phyloP scores from a whole-genome alignment of 2,888 invertebrate genomes.

The Opisthograptis luteolata region DNA sequence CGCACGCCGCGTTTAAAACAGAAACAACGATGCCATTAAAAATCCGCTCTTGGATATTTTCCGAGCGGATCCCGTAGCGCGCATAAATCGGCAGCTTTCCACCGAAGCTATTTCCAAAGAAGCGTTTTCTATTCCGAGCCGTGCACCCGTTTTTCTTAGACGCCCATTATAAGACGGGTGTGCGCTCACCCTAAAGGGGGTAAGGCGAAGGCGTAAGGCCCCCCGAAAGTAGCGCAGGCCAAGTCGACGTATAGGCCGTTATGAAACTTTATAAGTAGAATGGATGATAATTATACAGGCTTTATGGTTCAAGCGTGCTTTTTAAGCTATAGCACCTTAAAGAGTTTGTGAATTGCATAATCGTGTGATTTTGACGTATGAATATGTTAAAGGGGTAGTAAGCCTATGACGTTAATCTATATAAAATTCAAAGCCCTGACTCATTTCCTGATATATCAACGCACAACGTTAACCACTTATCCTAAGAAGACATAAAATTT shows the following conservation, averaged over 20 bases:
- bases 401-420: neutral
- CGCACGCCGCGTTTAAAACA: conserved; percentile 81
- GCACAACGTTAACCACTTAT: no score
- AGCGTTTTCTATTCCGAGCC: conserved; percentile 83
- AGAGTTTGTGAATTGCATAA: conserved; percentile 65
- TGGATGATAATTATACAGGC: conserved; percentile 82
- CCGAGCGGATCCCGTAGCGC: conserved; percentile 80
- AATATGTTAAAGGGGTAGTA: conserved; percentile 25
- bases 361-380: conserved; percentile 31
- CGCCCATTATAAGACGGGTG: conserved; percentile 78
- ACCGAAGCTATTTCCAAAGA: conserved; percentile 83
- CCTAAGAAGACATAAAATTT: no score
- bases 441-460: no score
- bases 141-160: conserved; percentile 84
- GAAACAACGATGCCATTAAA: conserved; percentile 83
- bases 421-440: no score
- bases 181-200: conserved; percentile 49
- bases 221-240: conserved; percentile 77
- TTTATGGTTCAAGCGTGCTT: conserved; percentile 78
- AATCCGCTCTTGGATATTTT: conserved; percentile 82
- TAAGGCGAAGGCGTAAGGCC: conserved; percentile 32
- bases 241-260: conserved; percentile 84
- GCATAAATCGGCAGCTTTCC: conserved; percentile 83
- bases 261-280: conserved; percentile 84
- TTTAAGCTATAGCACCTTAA: conserved; percentile 73